These are phyloP conservation scores for Stenichneumon culpator DNA, from an alignment of 2,888 invertebrate species.

Conservation along the genomic window DNA sequence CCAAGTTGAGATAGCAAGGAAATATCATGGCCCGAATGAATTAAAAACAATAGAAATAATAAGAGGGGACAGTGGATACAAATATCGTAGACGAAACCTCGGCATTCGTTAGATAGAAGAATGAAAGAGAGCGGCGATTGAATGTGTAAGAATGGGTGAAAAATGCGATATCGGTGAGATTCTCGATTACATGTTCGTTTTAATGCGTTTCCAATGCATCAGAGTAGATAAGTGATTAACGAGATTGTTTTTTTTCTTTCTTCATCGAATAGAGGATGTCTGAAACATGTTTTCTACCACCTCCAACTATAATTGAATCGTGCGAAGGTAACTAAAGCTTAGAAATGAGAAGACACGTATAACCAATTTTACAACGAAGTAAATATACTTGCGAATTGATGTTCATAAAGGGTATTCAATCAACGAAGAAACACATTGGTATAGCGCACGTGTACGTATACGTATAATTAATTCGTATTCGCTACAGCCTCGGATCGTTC, in stretches of 20 bases:
- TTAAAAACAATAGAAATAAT: conserved; percentile 26
- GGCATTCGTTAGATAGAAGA: conserved; percentile 20
- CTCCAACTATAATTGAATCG: conserved; percentile 2
- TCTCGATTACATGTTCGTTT: conserved; percentile 32
- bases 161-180: conserved; percentile 34
- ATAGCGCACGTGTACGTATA: conserved; percentile 56
- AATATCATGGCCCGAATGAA: conserved; percentile 24
- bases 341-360: conserved; percentile 11
- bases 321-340: too few relatives aligned
- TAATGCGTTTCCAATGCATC: background rate
- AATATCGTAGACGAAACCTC: conserved; percentile 42
- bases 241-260: background rate
- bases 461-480: conserved; percentile 61
- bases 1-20: background rate
- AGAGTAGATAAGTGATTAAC: background rate
- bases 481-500: conserved; percentile 42
- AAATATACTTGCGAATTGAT: conserved; percentile 36
- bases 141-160: conserved; percentile 28
- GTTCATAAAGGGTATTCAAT: conserved; percentile 37
- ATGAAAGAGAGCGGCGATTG: conserved; percentile 48
- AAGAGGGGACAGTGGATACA: conserved; percentile 31
- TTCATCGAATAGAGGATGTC: background rate
- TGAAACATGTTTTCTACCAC: background rate
- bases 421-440: conserved; percentile 45
- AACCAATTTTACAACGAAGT: conserved; percentile 40